These are phyloP conservation scores for Ladona fulva DNA, from an alignment of 1,140 invertebrate species.

Conservation along the genomic window DNA sequence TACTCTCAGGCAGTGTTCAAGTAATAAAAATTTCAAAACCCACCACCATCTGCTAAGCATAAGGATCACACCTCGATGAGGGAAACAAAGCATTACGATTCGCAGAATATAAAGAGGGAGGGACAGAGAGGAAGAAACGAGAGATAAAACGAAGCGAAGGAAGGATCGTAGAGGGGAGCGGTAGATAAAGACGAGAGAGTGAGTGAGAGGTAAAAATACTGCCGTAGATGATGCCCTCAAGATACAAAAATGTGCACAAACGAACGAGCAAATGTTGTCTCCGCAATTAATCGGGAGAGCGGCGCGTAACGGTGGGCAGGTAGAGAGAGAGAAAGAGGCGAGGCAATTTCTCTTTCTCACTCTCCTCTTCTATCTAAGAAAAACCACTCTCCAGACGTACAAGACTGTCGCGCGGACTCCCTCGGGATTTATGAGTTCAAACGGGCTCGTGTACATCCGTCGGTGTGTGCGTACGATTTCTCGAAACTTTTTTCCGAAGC, in stretches of 20 bases:
- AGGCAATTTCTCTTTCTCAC: not conserved
- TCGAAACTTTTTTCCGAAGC: not conserved
- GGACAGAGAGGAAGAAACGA: no score
- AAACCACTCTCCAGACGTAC: not conserved
- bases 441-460: not conserved
- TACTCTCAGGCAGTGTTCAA: no score
- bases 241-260: conserved; percentile 6
- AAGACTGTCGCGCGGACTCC: not conserved
- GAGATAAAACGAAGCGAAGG: not conserved
- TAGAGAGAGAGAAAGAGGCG: not conserved
- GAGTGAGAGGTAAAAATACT: not conserved
- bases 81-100: no score
- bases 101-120: no score
- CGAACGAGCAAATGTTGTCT: not conserved
- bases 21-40: no score
- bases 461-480: not conserved
- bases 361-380: not conserved
- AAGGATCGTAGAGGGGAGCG: not conserved
- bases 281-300: not conserved
- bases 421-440: conserved; percentile 3
- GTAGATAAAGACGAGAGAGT: not conserved
- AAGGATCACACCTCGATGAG: no score
- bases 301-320: not conserved
- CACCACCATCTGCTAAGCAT: no score
- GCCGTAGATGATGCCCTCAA: not conserved